Evolutionary conservation across 2,888 invertebrate genomes (phyloP).

Genomic region (Heliconius cydno): DNA sequence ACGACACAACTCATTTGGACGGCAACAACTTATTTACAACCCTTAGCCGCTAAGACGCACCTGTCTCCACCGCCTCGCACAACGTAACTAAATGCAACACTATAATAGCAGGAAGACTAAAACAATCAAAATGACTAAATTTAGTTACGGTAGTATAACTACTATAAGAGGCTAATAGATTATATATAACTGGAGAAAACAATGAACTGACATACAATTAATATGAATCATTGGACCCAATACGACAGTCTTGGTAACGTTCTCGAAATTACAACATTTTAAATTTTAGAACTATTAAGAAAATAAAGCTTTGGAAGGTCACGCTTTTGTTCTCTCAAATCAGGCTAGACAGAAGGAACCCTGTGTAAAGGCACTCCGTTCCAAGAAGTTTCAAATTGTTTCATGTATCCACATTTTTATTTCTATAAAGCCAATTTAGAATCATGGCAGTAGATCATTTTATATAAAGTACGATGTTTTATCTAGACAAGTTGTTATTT

Average conservation of each 20-base stretch:
- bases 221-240: constrained; percentile 24
- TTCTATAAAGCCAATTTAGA: neutral
- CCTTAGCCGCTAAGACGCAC: constrained; percentile 52
- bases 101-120: constrained; percentile 76
- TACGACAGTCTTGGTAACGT: constrained; percentile 13
- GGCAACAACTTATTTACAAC: constrained; percentile 59
- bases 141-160: constrained; percentile 45
- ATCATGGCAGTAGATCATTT: constrained; percentile 23
- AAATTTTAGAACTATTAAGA: neutral
- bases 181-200: constrained; percentile 13
- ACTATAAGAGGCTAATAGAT: constrained; percentile 29
- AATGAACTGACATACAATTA: constrained; percentile 32
- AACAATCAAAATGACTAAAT: constrained; percentile 65
- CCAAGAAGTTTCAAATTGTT: neutral
- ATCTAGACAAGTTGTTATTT: neutral
- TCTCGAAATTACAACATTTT: neutral
- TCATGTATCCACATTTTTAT: neutral
- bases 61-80: constrained; percentile 53
- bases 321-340: neutral
- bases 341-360: no score
- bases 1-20: constrained; percentile 66
- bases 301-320: neutral
- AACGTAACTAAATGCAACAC: constrained; percentile 76
- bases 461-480: constrained; percentile 40
- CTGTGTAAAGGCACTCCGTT: neutral